Conservation (phyloP, 2,888 invertebrate species). For the Meandrusa payeni region DNA sequence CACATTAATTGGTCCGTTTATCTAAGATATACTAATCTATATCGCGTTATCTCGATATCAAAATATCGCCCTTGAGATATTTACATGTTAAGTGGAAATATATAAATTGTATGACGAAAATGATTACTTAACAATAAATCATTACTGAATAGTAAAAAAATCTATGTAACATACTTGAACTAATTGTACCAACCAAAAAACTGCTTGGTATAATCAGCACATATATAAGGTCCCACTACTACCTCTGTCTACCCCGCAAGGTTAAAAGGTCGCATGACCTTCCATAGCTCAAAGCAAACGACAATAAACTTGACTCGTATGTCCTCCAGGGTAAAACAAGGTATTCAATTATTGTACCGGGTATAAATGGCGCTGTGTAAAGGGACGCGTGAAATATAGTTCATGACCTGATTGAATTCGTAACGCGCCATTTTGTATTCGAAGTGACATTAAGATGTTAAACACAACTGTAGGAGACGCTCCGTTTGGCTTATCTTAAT, state of each 20-base stretch:
- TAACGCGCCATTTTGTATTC: constrained; percentile 1
- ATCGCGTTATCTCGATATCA: constrained; percentile 1
- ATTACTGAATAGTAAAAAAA: too few species aligned
- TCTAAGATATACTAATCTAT: constrained; percentile 8
- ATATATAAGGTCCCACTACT: too few species aligned
- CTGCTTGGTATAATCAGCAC: too few species aligned
- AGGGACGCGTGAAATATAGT: constrained; percentile 19
- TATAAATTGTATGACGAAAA: too few species aligned
- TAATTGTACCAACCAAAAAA: too few species aligned
- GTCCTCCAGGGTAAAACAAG: too few species aligned
- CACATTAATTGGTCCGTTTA: constrained; percentile 7
- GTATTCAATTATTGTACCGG: constrained; percentile 17
- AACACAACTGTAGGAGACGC: neutral
- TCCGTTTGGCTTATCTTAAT: constrained; percentile 5
- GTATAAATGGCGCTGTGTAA: constrained; percentile 12
- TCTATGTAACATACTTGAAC: too few species aligned
- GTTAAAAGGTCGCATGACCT: too few species aligned
- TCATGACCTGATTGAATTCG: constrained; percentile 25
- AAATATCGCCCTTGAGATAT: constrained; percentile 7
- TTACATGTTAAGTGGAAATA: neutral
- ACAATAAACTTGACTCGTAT: too few species aligned
- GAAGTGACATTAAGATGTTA: constrained; percentile 4
- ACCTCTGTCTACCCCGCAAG: too few species aligned
- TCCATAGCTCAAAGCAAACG: too few species aligned
- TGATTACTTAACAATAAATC: too few species aligned